These are phyloP conservation scores for Zaprionus vittiger DNA, from an alignment of 1,140 invertebrate species.

Conservation along the genomic window DNA sequence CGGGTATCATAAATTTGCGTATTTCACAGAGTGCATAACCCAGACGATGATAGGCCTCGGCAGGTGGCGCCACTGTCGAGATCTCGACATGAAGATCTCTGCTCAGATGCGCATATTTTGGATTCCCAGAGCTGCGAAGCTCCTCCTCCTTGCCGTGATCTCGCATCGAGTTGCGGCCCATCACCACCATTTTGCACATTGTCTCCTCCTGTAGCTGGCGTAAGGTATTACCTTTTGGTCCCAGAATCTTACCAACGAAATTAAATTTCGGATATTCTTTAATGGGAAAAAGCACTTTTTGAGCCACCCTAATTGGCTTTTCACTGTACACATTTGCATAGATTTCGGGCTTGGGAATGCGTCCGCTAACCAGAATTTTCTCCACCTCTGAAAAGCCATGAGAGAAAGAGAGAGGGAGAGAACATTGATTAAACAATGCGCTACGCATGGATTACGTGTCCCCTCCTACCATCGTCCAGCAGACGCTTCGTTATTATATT, in stretches of 20 bases:
- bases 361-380: slow-evolving; percentile 87
- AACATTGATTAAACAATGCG: slow-evolving; percentile 34
- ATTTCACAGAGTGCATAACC: slow-evolving; percentile 94
- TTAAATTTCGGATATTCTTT: slow-evolving; percentile 96
- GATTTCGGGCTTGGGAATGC: slow-evolving; percentile 86
- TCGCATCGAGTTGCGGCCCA: slow-evolving; percentile 97
- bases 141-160: slow-evolving; percentile 97
- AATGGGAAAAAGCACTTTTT: slow-evolving; percentile 93
- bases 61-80: slow-evolving; percentile 93
- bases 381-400: slow-evolving; percentile 86
- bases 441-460: slow-evolving; percentile 14
- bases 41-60: slow-evolving; percentile 95
- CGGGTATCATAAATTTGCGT: slow-evolving; percentile 89
- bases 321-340: slow-evolving; percentile 94
- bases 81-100: slow-evolving; percentile 98
- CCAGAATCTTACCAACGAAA: slow-evolving; percentile 97
- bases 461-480: slow-evolving; percentile 63
- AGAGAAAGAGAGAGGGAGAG: not conserved
- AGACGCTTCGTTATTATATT: slow-evolving; percentile 77
- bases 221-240: slow-evolving; percentile 96
- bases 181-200: slow-evolving; percentile 97
- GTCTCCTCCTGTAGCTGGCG: slow-evolving; percentile 97
- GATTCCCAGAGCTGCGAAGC: slow-evolving; percentile 92
- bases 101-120: slow-evolving; percentile 95
- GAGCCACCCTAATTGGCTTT: slow-evolving; percentile 92